Percentiles rank a stretch among this genome's conserved stretches.
Evolutionary conservation across 2,888 invertebrate species (phyloP).

Genomic region (Archaeoteleia sp.): DNA sequence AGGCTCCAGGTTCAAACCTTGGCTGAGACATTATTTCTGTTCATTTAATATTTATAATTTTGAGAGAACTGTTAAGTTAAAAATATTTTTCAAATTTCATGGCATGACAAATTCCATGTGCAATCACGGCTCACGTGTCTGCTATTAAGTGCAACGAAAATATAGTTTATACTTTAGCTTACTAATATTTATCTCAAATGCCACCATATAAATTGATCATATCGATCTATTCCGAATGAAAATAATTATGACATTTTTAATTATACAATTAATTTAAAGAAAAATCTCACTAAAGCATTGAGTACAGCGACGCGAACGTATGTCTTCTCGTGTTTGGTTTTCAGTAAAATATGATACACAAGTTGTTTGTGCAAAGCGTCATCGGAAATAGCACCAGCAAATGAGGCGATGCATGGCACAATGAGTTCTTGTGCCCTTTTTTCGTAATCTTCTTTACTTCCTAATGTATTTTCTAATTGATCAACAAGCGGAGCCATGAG

Average conservation of each 20-base stretch:
- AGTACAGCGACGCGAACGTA: constrained; percentile 78
- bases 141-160: too few relatives aligned
- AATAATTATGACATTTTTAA: constrained; percentile 14
- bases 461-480: constrained; percentile 86
- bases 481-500: constrained; percentile 92
- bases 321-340: constrained; percentile 86
- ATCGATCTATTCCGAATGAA: too few relatives aligned
- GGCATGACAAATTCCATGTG: too few relatives aligned
- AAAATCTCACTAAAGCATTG: constrained; percentile 62
- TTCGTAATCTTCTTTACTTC: constrained; percentile 79
- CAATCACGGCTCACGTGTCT: too few relatives aligned
- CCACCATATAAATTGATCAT: too few relatives aligned
- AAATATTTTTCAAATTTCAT: too few relatives aligned
- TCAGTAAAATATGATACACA: constrained; percentile 92
- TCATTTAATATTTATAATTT: too few relatives aligned
- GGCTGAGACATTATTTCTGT: too few relatives aligned
- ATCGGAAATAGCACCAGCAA: constrained; percentile 88
- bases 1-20: too few relatives aligned
- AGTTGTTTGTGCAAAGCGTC: constrained; percentile 93
- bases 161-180: too few relatives aligned
- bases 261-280: constrained; percentile 5
- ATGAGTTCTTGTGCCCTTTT: constrained; percentile 79
- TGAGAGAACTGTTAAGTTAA: too few relatives aligned
- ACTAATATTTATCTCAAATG: too few relatives aligned
- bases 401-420: constrained; percentile 87